These are phyloP conservation scores for Drosophila kambysellisi DNA, from an alignment of 2,888 invertebrate genomes.

Conservation along the genomic window DNA sequence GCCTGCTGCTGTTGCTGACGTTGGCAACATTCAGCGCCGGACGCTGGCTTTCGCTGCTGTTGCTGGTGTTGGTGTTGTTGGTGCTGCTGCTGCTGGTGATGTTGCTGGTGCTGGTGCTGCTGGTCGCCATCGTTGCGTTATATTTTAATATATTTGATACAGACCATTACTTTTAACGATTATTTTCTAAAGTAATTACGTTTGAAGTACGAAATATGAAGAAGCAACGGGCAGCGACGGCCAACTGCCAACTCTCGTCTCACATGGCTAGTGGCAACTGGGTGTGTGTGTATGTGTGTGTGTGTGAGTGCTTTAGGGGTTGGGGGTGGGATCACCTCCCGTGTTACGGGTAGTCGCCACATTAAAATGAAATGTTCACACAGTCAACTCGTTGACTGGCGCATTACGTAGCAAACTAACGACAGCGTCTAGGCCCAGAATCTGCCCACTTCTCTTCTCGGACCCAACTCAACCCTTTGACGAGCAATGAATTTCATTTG, in stretches of 20 bases:
- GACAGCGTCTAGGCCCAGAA: slow-evolving; percentile 63
- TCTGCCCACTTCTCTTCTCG: not conserved
- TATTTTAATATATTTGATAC: slow-evolving; percentile 85
- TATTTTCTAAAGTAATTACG: slow-evolving; percentile 85
- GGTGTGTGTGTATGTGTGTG: too few relatives aligned
- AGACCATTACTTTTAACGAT: slow-evolving; percentile 84
- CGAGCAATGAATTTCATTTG: slow-evolving; percentile 63
- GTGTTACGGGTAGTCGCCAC: slow-evolving; percentile 47
- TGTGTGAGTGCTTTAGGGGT: not conserved
- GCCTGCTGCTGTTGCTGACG: slow-evolving; percentile 45
- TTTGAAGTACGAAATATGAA: slow-evolving; percentile 82
- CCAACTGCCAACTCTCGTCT: slow-evolving; percentile 41
- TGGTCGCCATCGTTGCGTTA: slow-evolving; percentile 68
- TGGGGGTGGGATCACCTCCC: slow-evolving; percentile 1
- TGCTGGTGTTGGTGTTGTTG: slow-evolving; percentile 58
- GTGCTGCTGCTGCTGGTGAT: slow-evolving; percentile 11
- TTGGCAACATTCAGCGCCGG: slow-evolving; percentile 49
- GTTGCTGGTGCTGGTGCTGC: slow-evolving; percentile 9
- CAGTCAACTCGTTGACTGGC: slow-evolving; percentile 55
- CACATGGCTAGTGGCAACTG: slow-evolving; percentile 56
- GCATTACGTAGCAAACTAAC: slow-evolving; percentile 50
- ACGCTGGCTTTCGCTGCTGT: not conserved
- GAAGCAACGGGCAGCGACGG: slow-evolving; percentile 57
- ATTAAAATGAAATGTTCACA: slow-evolving; percentile 80
- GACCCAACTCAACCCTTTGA: slow-evolving; percentile 46